Base-by-base conservation (phyloP, 1,140 invertebrate species). In the Lysiphlebus fabarum region DNA sequence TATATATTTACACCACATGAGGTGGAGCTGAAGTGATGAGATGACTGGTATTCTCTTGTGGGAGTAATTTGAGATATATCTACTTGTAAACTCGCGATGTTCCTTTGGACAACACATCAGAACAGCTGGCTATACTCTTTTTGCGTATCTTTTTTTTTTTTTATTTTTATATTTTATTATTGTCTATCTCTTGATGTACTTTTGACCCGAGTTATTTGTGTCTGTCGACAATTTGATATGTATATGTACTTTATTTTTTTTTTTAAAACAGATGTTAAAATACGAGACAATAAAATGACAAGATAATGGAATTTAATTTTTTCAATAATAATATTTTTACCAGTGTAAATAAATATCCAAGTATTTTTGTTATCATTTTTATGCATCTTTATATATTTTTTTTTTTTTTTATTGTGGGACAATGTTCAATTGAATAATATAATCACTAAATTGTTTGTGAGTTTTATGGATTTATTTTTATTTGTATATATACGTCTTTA, bases 251-350 rank as follows among this genome's bases (percentile, higher is more conserved):
- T 26, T 1, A 26, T 53, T 43, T 58, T 57, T 53, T 43, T 58
- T 57, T 61, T 54, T 51, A 43, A 53, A 61, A 61, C 65, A 68
- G 65, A 68, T 66, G 66, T 60, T 53, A 62, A n/a, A n/a, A n/a
- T n/a, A n/a, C n/a, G n/a, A 68, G 63, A 68, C 65, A 65, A 66
- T 63, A 44, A 54, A 26, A 26, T 12, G 55, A 60, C 59, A 45
- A 68, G 62, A 68, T 66, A 64, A 64, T 59, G 57, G 61, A 59
- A 26, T 62, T 62, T 62, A 64, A 62, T 64, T 62, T 64, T 62
- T 62, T 33, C 41, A 62, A 57, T 12, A 58, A 10, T 53, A 53
- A 42, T 49, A 5, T 7, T n/a, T n/a, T n/a, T n/a, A n/a, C n/a
- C n/a, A n/a, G 12, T 51, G 42, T 37, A 12, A 50, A 49, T 43